phyloP scores from a whole-genome alignment of 2,797 vertebrate genomes.

The Thaleichthys pacificus region DNA sequence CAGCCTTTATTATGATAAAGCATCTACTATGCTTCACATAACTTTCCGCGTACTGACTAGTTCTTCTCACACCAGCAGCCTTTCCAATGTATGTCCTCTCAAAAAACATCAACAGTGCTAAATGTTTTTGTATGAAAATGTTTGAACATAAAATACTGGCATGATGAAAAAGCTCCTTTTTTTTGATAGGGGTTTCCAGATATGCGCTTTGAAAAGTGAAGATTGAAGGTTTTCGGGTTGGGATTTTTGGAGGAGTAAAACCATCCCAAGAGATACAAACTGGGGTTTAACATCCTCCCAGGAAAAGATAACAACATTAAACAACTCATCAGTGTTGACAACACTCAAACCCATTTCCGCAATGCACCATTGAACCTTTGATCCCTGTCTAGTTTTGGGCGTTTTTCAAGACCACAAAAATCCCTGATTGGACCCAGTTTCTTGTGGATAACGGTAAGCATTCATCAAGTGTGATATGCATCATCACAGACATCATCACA shows the following conservation, averaged over 20 bases:
- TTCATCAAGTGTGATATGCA: constrained; percentile 21
- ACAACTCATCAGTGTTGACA: not conserved
- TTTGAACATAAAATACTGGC: too few species aligned
- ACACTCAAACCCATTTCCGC: not conserved
- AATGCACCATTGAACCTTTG: constrained; percentile 34
- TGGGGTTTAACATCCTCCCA: too few species aligned
- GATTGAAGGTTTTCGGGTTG: not conserved
- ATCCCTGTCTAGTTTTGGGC: constrained; percentile 22
- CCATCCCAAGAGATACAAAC: not conserved
- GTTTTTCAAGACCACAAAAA: not conserved
- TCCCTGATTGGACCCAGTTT: constrained; percentile 19
- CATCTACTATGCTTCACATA: not conserved
- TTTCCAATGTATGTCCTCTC: too few species aligned
- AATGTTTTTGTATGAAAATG: too few species aligned
- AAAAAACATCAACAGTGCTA: too few species aligned
- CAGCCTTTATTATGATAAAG: not conserved
- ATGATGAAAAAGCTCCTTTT: too few species aligned
- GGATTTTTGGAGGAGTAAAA: not conserved
- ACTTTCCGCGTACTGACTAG: not conserved
- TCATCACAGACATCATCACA: not conserved
- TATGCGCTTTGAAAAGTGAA: not conserved
- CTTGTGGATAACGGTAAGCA: constrained; percentile 27
- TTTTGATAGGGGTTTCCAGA: too few species aligned
- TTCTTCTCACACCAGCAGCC: too few species aligned
- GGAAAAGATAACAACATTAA: constrained; percentile 12